Percentiles rank a stretch among this genome's conserved stretches.
Evolutionary conservation across 2,888 invertebrate genomes (phyloP).

Genomic region (Arctia plantaginis): DNA sequence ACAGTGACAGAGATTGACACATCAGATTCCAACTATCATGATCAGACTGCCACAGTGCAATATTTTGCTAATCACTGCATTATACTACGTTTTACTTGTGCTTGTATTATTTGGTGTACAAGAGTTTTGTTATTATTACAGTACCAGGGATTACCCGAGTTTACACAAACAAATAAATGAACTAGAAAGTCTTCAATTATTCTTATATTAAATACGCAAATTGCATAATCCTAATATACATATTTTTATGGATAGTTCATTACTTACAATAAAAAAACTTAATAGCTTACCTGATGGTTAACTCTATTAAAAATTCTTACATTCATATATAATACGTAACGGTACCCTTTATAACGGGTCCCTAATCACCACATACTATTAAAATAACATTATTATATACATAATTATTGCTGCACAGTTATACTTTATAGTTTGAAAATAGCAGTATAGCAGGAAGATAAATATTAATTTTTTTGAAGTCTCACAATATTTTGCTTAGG

Average conservation of each 20-base stretch:
- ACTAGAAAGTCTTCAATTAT: neutral
- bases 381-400: constrained; percentile 25
- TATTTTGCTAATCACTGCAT: too few relatives aligned
- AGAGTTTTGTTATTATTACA: too few relatives aligned
- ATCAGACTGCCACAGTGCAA: too few relatives aligned
- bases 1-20: neutral
- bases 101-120: too few relatives aligned
- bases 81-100: too few relatives aligned
- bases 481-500: constrained; percentile 6
- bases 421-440: neutral
- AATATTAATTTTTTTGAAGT: neutral
- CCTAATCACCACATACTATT: constrained; percentile 35
- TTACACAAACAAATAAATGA: neutral
- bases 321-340: constrained; percentile 89
- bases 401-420: constrained; percentile 1
- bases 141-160: neutral
- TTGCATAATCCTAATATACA: neutral
- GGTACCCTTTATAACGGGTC: constrained; percentile 63
- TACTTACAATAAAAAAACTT: neutral
- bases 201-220: neutral
- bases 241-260: neutral
- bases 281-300: constrained; percentile 89
- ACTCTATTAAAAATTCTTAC: constrained; percentile 93
- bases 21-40: too few relatives aligned
- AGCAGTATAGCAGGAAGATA: neutral